phyloP scores from a whole-genome alignment of 2,888 invertebrate genomes.

The Drosophila histrio region DNA sequence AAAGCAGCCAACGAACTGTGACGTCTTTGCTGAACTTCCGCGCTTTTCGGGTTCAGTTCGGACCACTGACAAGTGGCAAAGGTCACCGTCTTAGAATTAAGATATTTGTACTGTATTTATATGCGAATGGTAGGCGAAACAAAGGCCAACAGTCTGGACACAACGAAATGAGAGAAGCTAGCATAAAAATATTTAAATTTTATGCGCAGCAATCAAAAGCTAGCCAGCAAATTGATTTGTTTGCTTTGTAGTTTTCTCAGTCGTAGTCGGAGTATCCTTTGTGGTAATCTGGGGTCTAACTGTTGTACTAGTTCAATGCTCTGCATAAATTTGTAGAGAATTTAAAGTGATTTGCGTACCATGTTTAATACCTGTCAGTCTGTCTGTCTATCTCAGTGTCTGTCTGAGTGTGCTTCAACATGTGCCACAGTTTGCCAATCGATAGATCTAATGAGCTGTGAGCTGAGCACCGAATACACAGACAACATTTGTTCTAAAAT shows the following conservation, averaged over 20 bases:
- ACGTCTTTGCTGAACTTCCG: slow-evolving; percentile 63
- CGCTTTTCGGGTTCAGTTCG: slow-evolving; percentile 25
- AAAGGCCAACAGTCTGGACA: slow-evolving; percentile 46
- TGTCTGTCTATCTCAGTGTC: neutral
- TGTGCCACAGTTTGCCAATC: slow-evolving; percentile 45
- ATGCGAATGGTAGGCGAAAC: slow-evolving; percentile 59
- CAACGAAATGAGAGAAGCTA: slow-evolving; percentile 42
- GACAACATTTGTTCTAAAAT: slow-evolving; percentile 46
- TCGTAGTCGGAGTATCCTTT: slow-evolving; percentile 5
- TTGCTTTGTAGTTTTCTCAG: slow-evolving; percentile 29
- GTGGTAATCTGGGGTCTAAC: slow-evolving; percentile 8
- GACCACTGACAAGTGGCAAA: slow-evolving; percentile 34
- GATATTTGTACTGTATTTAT: slow-evolving; percentile 37
- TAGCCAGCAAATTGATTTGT: slow-evolving; percentile 60
- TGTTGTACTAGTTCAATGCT: slow-evolving; percentile 62
- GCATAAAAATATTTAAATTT: slow-evolving; percentile 67
- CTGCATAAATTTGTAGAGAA: slow-evolving; percentile 9
- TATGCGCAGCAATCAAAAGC: slow-evolving; percentile 53
- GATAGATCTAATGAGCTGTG: slow-evolving; percentile 73
- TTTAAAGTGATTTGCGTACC: slow-evolving; percentile 55
- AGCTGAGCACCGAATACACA: slow-evolving; percentile 23
- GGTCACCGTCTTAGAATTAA: slow-evolving; percentile 47
- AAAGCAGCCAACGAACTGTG: slow-evolving; percentile 64
- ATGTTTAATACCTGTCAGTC: slow-evolving; percentile 20
- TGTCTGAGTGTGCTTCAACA: neutral